Evolutionary conservation across 2,113 vertebrate species (phyloP).

Genomic region (Alethe castanea): DNA sequence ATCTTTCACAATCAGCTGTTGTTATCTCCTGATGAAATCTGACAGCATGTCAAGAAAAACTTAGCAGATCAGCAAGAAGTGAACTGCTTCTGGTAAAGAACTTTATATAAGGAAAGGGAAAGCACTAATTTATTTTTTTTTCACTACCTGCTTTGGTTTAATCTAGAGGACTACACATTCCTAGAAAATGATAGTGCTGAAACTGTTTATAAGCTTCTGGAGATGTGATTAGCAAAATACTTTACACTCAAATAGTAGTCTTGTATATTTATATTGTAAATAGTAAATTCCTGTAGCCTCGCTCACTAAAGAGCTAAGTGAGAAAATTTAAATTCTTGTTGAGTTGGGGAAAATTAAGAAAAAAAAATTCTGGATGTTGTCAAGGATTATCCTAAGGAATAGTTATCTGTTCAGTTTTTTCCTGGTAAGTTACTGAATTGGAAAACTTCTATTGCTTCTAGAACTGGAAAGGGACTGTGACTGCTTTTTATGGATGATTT

Average conservation of each 20-base stretch:
- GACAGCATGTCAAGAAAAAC: slow-evolving; percentile 36
- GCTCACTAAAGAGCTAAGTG: not conserved
- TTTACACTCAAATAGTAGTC: not conserved
- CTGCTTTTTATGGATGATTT: not conserved
- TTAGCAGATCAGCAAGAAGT: not conserved
- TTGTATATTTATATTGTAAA: not conserved
- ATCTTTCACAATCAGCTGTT: slow-evolving; percentile 13
- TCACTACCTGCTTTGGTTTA: not conserved
- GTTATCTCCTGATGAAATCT: slow-evolving; percentile 7
- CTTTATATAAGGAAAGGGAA: not conserved
- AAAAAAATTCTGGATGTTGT: not conserved
- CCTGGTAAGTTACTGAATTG: not conserved
- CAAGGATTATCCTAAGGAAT: not conserved
- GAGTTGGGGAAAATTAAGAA: not conserved
- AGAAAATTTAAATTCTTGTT: not conserved
- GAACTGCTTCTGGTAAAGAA: not conserved
- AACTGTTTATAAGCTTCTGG: not conserved
- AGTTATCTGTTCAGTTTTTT: not conserved
- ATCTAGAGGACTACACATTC: not conserved
- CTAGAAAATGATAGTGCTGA: not conserved
- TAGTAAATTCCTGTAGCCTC: not conserved
- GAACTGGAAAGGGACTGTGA: not conserved
- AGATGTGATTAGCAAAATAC: not conserved
- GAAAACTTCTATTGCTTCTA: not conserved
- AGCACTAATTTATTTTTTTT: not conserved